Conservation (phyloP, 2,888 invertebrate species). For the Netelia fuscicornis region DNA sequence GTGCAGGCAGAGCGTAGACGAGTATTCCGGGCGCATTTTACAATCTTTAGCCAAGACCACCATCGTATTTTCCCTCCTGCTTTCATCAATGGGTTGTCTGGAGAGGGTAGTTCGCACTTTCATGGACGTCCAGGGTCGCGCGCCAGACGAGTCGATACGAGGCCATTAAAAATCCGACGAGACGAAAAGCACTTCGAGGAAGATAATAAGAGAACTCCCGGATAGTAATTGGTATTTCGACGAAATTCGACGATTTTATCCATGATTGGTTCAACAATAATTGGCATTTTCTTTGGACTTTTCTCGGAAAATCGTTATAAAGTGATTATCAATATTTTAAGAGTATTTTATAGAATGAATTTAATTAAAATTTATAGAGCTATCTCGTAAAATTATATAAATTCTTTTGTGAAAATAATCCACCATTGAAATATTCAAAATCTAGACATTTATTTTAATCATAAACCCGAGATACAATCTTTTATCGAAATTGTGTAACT, state of each 20-base stretch:
- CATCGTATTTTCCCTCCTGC: constrained; percentile 10
- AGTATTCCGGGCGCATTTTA: constrained; percentile 50
- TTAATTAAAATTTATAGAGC: neutral
- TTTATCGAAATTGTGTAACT: no score
- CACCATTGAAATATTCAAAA: no score
- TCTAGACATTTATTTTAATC: no score
- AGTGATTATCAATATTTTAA: neutral
- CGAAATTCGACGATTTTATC: neutral
- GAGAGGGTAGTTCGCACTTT: constrained; percentile 49
- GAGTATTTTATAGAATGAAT: neutral
- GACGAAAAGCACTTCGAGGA: neutral
- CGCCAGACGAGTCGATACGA: constrained; percentile 49
- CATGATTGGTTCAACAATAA: neutral
- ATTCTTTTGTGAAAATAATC: no score
- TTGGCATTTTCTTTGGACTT: neutral
- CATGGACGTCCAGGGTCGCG: constrained; percentile 22
- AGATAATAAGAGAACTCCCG: constrained; percentile 16
- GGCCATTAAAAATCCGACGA: constrained; percentile 48
- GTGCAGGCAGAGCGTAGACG: constrained; percentile 21
- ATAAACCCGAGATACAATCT: no score
- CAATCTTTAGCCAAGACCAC: constrained; percentile 51
- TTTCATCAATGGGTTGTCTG: constrained; percentile 6
- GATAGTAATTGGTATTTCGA: neutral
- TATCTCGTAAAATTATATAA: neutral
- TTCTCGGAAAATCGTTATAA: neutral